A percentile compares a stretch with the other conserved stretches of the same genome.
phyloP scores from a whole-genome alignment of 2,888 invertebrate genomes.

The Psylliodes chrysocephalus region DNA sequence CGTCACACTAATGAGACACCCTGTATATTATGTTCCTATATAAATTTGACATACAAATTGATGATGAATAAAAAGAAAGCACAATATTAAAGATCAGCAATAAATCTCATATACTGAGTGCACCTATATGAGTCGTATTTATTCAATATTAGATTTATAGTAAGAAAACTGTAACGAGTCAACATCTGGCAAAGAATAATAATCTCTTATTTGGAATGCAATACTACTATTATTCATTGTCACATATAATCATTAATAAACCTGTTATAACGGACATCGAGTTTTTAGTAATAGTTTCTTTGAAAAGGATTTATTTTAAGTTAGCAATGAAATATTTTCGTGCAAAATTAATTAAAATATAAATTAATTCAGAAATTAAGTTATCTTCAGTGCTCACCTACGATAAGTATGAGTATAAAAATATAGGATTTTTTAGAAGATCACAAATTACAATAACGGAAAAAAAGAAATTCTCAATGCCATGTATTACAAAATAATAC shows the following conservation, averaged over 20 bases:
- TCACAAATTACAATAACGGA: no score
- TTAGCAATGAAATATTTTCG: no score
- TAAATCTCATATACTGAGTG: conserved; percentile 6
- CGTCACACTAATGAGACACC: no score
- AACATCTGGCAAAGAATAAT: conserved; percentile 11
- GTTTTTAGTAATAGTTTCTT: no score
- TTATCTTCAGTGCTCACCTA: no score
- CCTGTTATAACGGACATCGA: not conserved
- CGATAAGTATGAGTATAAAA: no score
- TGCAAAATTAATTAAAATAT: no score
- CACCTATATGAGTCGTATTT: conserved; percentile 1
- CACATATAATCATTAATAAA: conserved; percentile 4
- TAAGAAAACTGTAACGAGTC: conserved; percentile 6
- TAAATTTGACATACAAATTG: conserved; percentile 9
- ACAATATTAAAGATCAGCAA: conserved; percentile 2
- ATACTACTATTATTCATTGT: conserved; percentile 11
- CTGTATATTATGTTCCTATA: conserved; percentile 1
- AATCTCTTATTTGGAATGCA: conserved; percentile 2
- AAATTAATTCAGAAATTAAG: no score
- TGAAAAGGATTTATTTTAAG: no score
- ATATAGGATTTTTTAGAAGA: no score
- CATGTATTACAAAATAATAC: no score
- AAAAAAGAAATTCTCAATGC: no score
- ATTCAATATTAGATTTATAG: conserved; percentile 8
- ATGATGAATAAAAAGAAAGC: conserved; percentile 15